These are phyloP conservation scores for Syndactyla subalaris DNA, from an alignment of 2,797 vertebrate genomes.

Conservation along the genomic window DNA sequence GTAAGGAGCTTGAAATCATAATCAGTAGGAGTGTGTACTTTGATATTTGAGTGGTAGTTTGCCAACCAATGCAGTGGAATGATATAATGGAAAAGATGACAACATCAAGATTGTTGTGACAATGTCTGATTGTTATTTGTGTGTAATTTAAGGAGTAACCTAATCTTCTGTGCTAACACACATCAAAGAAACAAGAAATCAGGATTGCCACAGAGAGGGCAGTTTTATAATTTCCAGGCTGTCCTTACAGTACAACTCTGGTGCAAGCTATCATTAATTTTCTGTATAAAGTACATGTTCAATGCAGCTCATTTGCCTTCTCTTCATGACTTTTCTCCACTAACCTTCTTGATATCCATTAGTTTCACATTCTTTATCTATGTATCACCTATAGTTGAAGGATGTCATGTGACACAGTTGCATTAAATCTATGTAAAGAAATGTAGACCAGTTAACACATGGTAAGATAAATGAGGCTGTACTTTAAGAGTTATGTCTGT, in stretches of 20 bases:
- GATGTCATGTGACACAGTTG: background rate
- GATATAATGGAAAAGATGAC: constrained; percentile 23
- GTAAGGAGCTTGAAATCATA: background rate
- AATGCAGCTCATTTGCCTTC: background rate
- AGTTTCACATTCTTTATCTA: background rate
- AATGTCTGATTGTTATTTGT: constrained; percentile 45
- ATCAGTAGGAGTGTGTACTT: background rate
- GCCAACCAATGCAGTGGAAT: background rate
- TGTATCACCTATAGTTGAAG: background rate
- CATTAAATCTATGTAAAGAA: background rate
- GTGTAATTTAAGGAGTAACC: constrained; percentile 43
- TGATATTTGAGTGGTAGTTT: background rate
- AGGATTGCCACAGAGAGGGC: background rate
- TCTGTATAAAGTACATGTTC: background rate
- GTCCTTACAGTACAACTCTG: background rate
- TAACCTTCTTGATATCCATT: background rate
- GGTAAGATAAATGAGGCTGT: background rate
- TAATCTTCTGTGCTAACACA: constrained; percentile 21
- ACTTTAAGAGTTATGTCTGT: background rate
- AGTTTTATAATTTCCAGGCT: constrained; percentile 35
- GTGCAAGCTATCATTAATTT: background rate
- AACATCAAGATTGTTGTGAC: constrained; percentile 31
- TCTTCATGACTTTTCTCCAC: background rate
- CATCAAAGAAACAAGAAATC: constrained; percentile 34
- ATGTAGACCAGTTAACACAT: background rate